These are phyloP conservation scores for Odiellus spinosus DNA, from an alignment of 2,888 invertebrate genomes.

Conservation along the genomic window DNA sequence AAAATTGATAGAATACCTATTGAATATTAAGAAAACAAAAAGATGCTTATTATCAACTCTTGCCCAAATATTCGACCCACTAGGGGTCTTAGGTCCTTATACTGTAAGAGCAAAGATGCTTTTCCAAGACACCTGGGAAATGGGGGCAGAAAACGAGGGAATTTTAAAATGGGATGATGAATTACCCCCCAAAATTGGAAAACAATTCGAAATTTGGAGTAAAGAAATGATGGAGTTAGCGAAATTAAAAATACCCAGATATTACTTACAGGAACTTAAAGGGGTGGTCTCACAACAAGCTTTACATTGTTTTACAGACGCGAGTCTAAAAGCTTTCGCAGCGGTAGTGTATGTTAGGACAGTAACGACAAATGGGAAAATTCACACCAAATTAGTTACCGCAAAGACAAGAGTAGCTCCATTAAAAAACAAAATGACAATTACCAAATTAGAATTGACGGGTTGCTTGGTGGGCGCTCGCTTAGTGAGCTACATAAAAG, in stretches of 20 bases:
- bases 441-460: conserved; percentile 20
- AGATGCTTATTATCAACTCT: too few species aligned
- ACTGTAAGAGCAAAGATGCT: conserved; percentile 2
- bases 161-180: conserved; percentile 20
- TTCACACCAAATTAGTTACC: too few species aligned
- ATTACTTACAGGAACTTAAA: background rate
- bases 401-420: conserved; percentile 16
- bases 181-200: conserved; percentile 8
- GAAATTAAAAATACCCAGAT: conserved; percentile 7
- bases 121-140: conserved; percentile 21
- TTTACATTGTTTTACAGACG: conserved; percentile 19
- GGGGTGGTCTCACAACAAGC: background rate
- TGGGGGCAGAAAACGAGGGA: background rate
- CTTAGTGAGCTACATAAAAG: conserved; percentile 1
- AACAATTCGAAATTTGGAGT: conserved; percentile 2
- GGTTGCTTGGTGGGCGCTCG: conserved; percentile 9
- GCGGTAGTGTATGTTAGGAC: conserved; percentile 13
- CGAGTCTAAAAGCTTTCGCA: conserved; percentile 18
- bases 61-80: too few species aligned
- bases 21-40: too few species aligned
- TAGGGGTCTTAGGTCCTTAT: too few species aligned
- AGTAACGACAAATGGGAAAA: too few species aligned
- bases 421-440: conserved; percentile 13
- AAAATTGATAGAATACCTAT: too few species aligned
- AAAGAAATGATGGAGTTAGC: background rate